Base-by-base conservation (phyloP, 1,140 invertebrate species). In the Drosophila repleta region DNA sequence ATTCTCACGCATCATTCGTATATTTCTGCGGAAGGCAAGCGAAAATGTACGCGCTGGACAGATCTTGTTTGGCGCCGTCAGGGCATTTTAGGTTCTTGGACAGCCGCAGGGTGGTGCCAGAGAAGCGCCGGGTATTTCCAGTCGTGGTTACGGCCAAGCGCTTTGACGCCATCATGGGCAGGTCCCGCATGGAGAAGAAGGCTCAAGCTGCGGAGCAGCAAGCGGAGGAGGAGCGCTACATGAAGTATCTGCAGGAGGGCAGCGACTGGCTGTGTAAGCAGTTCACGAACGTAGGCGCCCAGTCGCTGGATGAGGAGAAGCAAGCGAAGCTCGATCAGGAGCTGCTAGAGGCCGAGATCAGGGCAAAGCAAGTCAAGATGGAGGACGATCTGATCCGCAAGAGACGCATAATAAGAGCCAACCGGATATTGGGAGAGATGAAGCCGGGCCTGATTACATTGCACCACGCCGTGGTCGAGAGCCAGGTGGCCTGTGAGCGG, bases 191-290 rank as follows among this genome's bases (percentile, higher is more conserved):
- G 63, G 67, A 68, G 0, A 37, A 46, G 10, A 66, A 68, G 15
- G 43, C 49, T 2, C 65, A 48, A 7, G 60, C 64, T 1, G 1
- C 68, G 48, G 79, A 52, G 58, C 70, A n/a, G 39, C 49, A 8
- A 0, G 76, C 76, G 29, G 90, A 90, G 53, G 84, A 87, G 3
- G 60, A 52, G 0, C 58, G 67, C 2, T 84, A 81, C 20, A 49
- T 66, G 13, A 64, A 83, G 48, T 89, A 90, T 20, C 69, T 90
- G 0, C 89, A 84, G 41, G 73, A 83, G 0, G 89, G 90, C 6
- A 80, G 74, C 46, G 90, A 83, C 17, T 48, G 56, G 8, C 65
- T 90, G 0, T 76, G 74, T 18, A 78, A 61, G 2, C 35, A 26
- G 0, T 90, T 90, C 18, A 57, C 66, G 2, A 80, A 85, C n/a